These are phyloP conservation scores for Lepidurus apus DNA, from an alignment of 1,140 invertebrate genomes.

Conservation along the genomic window DNA sequence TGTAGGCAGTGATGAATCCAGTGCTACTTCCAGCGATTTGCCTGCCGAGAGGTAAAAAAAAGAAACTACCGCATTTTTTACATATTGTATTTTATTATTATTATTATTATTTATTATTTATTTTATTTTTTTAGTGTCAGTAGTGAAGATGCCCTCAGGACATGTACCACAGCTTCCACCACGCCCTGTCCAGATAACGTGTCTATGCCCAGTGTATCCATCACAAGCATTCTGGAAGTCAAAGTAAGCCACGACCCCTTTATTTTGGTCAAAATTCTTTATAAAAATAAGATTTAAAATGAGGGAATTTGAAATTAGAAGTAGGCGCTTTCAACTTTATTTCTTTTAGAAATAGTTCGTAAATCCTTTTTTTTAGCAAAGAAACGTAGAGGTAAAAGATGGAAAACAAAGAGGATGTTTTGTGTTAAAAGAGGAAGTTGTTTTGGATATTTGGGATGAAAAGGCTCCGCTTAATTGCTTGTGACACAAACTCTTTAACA, in stretches of 20 bases:
- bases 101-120: conserved; percentile 16
- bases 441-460: too few species aligned
- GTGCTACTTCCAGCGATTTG: conserved; percentile 57
- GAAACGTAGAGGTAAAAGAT: too few species aligned
- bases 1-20: conserved; percentile 58
- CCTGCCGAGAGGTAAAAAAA: conserved; percentile 56
- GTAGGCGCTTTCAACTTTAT: too few species aligned
- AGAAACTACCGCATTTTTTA: conserved; percentile 39
- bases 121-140: conserved; percentile 33
- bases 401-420: too few species aligned
- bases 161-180: conserved; percentile 30
- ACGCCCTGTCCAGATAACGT: conserved; percentile 25
- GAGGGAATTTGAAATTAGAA: background rate
- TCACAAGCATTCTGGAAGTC: conserved; percentile 35
- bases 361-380: too few species aligned
- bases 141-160: conserved; percentile 38
- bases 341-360: too few species aligned
- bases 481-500: too few species aligned
- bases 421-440: too few species aligned
- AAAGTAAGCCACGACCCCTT: conserved; percentile 32
- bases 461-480: too few species aligned
- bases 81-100: conserved; percentile 27
- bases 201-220: conserved; percentile 31
- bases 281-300: background rate
- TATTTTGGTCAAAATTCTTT: background rate